Evolutionary conservation across 1,140 invertebrate genomes (phyloP).

Genomic region (Bombus affinis): DNA sequence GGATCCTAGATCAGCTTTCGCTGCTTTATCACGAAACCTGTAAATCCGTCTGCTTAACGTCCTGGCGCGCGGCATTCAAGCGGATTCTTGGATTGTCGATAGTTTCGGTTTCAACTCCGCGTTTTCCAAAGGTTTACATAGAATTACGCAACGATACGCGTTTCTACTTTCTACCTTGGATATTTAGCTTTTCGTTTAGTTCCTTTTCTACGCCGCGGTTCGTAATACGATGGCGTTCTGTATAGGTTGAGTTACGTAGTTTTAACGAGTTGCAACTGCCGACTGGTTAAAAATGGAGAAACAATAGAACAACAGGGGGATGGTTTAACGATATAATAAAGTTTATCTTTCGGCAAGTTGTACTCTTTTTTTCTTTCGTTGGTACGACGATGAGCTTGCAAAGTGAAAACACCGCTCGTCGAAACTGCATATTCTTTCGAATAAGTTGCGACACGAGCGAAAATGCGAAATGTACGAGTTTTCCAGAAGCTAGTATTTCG

Average conservation of each 20-base stretch:
- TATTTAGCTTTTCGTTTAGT: background rate
- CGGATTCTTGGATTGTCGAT: background rate
- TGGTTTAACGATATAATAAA: background rate
- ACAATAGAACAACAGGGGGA: rapidly evolving
- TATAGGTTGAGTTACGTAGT: background rate
- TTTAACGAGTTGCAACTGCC: background rate
- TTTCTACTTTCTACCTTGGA: background rate
- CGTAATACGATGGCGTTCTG: background rate
- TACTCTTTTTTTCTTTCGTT: no score
- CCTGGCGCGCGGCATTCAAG: rapidly evolving
- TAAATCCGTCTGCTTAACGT: constrained; percentile 24
- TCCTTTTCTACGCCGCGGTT: background rate
- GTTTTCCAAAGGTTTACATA: background rate
- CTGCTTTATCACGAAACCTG: constrained; percentile 32
- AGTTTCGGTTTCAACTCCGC: background rate
- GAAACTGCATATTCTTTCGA: background rate
- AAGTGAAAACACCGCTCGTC: background rate
- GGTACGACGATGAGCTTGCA: background rate
- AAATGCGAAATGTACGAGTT: background rate
- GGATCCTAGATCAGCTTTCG: constrained; percentile 39
- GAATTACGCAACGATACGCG: background rate
- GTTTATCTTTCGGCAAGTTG: background rate
- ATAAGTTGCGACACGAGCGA: background rate
- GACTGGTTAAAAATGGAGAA: background rate
- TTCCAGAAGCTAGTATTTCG: background rate